Evolutionary conservation across 2,113 vertebrate species (phyloP).

Genomic region (Proterorhinus semilunaris): DNA sequence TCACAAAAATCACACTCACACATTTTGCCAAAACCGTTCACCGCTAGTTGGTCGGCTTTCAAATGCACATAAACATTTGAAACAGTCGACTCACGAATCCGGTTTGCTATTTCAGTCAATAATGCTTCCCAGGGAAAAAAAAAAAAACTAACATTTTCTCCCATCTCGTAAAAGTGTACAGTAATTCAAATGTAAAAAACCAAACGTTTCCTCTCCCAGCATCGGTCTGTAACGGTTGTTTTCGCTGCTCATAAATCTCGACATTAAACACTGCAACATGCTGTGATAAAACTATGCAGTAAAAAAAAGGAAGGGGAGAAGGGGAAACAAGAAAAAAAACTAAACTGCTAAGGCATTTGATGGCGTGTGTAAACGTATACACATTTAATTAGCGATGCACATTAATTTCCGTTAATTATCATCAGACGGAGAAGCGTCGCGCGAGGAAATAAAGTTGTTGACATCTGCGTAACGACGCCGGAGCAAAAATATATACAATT

Average conservation of each 20-base stretch:
- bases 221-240: neutral
- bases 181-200: neutral
- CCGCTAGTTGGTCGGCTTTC: neutral
- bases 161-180: neutral
- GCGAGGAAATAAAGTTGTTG: neutral
- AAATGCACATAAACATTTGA: neutral
- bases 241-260: neutral
- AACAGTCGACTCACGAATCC: neutral
- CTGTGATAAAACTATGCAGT: neutral
- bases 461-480: neutral
- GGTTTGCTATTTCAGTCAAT: too few species aligned
- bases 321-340: neutral
- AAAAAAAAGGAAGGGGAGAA: neutral
- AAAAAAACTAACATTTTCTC: neutral
- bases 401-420: slow-evolving; percentile 4
- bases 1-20: too few species aligned
- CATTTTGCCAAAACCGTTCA: too few species aligned
- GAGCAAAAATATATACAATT: neutral
- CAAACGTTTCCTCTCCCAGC: neutral
- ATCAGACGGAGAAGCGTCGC: neutral
- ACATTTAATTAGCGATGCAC: slow-evolving; percentile 6
- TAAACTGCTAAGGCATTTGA: neutral
- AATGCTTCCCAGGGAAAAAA: too few species aligned
- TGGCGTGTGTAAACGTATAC: neutral
- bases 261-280: neutral